Evolutionary conservation across 2,888 invertebrate species (phyloP).

Genomic region (Andrena trimmerana): DNA sequence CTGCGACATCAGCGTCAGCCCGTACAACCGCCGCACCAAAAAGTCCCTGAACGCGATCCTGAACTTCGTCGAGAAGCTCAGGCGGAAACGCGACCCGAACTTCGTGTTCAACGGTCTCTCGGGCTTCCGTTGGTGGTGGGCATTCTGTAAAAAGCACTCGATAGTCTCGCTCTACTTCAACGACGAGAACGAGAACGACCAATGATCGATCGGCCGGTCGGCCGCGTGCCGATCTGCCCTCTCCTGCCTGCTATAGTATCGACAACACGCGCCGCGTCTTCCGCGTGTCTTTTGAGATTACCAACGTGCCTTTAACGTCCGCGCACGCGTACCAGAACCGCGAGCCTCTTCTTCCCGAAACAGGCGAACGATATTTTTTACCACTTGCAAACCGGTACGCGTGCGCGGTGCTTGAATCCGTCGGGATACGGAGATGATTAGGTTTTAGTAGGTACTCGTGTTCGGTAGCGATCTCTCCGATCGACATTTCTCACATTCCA

Average conservation of each 20-base stretch:
- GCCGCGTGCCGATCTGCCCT: background rate
- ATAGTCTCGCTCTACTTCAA: constrained; percentile 89
- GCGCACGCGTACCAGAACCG: no score
- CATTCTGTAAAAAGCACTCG: constrained; percentile 92
- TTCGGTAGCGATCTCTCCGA: background rate
- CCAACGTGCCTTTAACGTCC: no score
- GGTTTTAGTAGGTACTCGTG: background rate
- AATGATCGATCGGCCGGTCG: constrained; percentile 68
- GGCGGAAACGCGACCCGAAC: constrained; percentile 87
- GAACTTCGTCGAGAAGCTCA: constrained; percentile 89
- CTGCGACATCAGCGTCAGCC: constrained; percentile 90
- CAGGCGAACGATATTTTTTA: no score
- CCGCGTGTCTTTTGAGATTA: no score
- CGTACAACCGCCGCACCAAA: constrained; percentile 91
- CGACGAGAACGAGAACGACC: constrained; percentile 82
- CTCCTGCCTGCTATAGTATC: background rate
- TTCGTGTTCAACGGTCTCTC: constrained; percentile 90
- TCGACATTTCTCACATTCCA: constrained; percentile 44
- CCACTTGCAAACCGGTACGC: no score
- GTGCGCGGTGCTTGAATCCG: background rate
- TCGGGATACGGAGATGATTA: background rate
- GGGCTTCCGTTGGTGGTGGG: constrained; percentile 94
- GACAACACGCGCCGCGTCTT: background rate
- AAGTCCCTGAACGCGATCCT: constrained; percentile 89
- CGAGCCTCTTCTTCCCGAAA: no score